phyloP scores from a whole-genome alignment of 2,797 vertebrate genomes.

The Macroramphosus scolopax region DNA sequence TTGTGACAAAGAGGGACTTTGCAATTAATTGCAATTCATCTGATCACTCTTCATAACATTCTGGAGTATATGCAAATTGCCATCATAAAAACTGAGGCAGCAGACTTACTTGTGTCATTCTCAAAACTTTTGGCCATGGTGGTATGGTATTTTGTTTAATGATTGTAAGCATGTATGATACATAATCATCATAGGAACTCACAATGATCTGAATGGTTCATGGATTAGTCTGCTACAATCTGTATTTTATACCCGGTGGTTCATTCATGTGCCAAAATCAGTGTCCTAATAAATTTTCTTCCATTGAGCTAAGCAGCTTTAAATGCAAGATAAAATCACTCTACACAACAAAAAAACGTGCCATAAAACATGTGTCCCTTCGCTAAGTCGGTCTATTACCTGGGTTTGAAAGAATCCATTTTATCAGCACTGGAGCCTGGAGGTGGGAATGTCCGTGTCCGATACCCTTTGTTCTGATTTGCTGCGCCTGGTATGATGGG shows the following conservation, averaged over 20 bases:
- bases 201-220: no score
- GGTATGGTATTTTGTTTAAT: no score
- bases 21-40: conserved; percentile 4
- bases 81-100: conserved; percentile 5
- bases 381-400: conserved; percentile 49
- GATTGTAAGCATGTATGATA: no score
- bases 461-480: conserved; percentile 81
- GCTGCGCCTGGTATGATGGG: conserved; percentile 60
- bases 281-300: no score
- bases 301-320: no score
- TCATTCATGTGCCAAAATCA: no score
- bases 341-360: no score
- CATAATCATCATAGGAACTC: no score
- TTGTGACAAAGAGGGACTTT: background rate
- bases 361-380: conserved; percentile 21
- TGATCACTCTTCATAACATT: conserved; percentile 1
- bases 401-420: conserved; percentile 72
- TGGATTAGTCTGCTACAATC: no score
- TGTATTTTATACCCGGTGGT: no score
- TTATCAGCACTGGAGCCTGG: conserved; percentile 71
- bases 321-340: no score
- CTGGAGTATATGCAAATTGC: conserved; percentile 9
- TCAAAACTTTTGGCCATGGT: no score
- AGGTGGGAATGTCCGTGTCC: conserved; percentile 79
- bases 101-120: background rate